These are phyloP conservation scores for Pristiophorus japonicus DNA, from an alignment of 2,113 vertebrate genomes.

Conservation along the genomic window DNA sequence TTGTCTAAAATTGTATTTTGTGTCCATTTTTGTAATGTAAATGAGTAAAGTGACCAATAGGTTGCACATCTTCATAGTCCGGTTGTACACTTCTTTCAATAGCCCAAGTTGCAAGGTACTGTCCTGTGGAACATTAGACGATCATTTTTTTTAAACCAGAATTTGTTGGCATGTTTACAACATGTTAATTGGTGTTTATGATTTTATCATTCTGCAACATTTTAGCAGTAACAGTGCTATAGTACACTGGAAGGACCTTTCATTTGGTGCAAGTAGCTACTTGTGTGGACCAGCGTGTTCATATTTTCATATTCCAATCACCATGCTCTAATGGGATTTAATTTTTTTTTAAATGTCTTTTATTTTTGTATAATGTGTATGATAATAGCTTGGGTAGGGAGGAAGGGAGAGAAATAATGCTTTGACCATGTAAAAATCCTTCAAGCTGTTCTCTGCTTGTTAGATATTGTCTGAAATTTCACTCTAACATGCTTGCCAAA, in stretches of 20 bases:
- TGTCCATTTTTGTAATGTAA: background rate
- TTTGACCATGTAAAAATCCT: background rate
- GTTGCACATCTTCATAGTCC: background rate
- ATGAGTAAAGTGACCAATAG: background rate
- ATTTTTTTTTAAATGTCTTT: background rate
- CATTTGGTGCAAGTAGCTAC: background rate
- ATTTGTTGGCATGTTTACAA: background rate
- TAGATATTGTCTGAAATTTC: background rate
- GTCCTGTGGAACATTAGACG: background rate
- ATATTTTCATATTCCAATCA: background rate
- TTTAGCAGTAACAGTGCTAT: background rate
- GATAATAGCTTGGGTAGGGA: background rate
- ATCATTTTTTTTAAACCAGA: background rate
- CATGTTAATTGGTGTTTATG: constrained; percentile 20
- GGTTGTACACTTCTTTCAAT: background rate
- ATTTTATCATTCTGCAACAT: background rate
- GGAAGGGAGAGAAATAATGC: background rate
- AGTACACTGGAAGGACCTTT: background rate
- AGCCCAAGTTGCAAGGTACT: background rate
- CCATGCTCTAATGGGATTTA: background rate
- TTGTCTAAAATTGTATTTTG: background rate
- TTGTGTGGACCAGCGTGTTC: background rate
- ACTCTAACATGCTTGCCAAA: background rate
- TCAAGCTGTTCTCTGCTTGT: background rate
- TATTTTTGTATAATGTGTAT: background rate